phyloP scores from a whole-genome alignment of 2,113 vertebrate species.

The Vicugna pacos region DNA sequence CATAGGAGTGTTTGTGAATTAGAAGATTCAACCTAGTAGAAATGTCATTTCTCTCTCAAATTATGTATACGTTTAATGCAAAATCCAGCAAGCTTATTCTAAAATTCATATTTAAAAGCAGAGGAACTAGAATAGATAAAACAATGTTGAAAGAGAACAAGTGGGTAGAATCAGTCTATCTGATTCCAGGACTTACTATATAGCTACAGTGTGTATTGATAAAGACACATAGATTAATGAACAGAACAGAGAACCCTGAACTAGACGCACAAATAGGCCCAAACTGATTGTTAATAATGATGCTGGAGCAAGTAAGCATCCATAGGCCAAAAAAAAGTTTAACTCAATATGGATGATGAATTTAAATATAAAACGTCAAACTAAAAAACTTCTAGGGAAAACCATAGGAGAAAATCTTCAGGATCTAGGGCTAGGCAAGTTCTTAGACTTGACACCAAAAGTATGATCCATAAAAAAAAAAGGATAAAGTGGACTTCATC shows the following conservation, averaged over 20 bases:
- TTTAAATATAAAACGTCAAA: slow-evolving; percentile 25
- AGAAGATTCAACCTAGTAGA: neutral
- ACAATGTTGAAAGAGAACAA: neutral
- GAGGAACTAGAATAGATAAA: neutral
- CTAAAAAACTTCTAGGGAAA: neutral
- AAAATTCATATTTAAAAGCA: neutral
- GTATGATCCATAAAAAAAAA: neutral
- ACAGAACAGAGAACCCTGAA: neutral
- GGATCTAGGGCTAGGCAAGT: neutral
- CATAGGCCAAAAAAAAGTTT: neutral
- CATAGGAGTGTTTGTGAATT: neutral
- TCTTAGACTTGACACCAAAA: slow-evolving; percentile 30
- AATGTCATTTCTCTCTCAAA: neutral
- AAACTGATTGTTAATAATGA: neutral
- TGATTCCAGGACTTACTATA: neutral
- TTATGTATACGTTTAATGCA: neutral
- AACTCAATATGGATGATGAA: neutral
- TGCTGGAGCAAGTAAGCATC: neutral
- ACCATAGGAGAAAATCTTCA: neutral
- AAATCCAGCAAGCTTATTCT: slow-evolving; percentile 16
- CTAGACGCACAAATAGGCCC: neutral
- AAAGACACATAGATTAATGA: neutral
- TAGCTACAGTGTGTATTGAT: neutral
- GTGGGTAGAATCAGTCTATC: neutral
- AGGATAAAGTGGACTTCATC: neutral